Conservation (phyloP, 2,888 invertebrate species). For the Tenthredo livida region DNA sequence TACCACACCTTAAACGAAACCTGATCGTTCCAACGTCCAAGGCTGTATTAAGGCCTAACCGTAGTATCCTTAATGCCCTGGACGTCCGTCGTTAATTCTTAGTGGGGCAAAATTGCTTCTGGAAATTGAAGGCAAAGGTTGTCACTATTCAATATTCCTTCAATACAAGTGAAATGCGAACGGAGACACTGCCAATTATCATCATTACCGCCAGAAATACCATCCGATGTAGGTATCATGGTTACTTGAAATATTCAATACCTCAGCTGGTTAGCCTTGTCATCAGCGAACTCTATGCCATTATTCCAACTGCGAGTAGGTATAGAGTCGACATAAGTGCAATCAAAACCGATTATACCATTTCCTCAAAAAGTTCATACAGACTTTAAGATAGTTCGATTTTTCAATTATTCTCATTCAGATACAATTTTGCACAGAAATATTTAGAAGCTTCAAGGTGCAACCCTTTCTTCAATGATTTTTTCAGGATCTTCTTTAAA, state of each 20-base stretch:
- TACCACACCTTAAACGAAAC: slow-evolving; percentile 56
- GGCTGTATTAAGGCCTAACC: slow-evolving; percentile 46
- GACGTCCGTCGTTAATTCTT: slow-evolving; percentile 35
- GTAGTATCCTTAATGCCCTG: slow-evolving; percentile 32
- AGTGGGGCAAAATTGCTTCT: slow-evolving; percentile 21
- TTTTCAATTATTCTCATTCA: not conserved
- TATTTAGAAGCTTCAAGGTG: not conserved
- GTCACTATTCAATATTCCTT: slow-evolving; percentile 13
- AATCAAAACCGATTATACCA: not conserved
- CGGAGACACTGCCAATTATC: not conserved
- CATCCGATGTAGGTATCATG: not conserved
- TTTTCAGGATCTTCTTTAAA: not conserved
- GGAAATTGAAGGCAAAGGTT: slow-evolving; percentile 39
- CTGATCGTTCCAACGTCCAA: slow-evolving; percentile 51
- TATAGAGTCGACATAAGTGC: not conserved
- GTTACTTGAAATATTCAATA: not conserved
- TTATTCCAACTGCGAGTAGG: not conserved
- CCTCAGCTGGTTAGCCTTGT: not conserved
- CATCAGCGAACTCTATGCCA: not conserved
- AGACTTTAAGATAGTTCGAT: not conserved
- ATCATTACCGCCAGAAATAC: not conserved
- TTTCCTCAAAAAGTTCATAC: not conserved
- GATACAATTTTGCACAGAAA: too few species aligned
- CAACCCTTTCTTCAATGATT: not conserved
- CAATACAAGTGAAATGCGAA: slow-evolving; percentile 10